Evolutionary conservation across 2,113 vertebrate species (phyloP).

Genomic region (Melanerpes aurifrons): DNA sequence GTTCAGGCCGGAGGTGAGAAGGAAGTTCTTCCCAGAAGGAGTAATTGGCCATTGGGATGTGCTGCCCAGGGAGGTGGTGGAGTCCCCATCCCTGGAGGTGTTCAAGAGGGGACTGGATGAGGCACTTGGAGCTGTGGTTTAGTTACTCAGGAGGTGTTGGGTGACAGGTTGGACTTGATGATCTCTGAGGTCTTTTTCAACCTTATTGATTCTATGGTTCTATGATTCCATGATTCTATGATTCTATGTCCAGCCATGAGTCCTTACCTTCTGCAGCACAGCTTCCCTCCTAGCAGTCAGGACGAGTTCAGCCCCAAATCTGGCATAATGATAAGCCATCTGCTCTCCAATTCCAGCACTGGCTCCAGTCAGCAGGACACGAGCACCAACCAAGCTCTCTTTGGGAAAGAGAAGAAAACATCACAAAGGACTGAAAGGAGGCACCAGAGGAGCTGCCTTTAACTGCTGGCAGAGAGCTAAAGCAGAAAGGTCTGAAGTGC

Average conservation of each 20-base stretch:
- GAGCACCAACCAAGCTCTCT: slow-evolving; percentile 80
- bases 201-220: too few species aligned
- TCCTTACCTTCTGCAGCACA: slow-evolving; percentile 81
- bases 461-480: not conserved
- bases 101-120: too few species aligned
- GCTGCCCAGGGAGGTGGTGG: too few species aligned
- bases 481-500: not conserved
- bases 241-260: not conserved
- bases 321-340: slow-evolving; percentile 85
- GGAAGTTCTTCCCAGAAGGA: too few species aligned
- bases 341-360: slow-evolving; percentile 89
- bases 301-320: slow-evolving; percentile 83
- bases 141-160: too few species aligned
- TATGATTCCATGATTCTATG: too few species aligned
- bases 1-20: too few species aligned
- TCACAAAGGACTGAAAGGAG: not conserved
- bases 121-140: too few species aligned
- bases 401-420: not conserved
- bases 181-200: too few species aligned
- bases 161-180: too few species aligned
- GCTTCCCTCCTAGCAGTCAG: slow-evolving; percentile 84
- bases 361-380: slow-evolving; percentile 85
- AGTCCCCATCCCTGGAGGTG: too few species aligned
- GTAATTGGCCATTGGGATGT: too few species aligned
- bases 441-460: not conserved